Evolutionary conservation across 23 tunicate genomes (phyloP), one percentile per base, ranked within the genome.

Genomic region (Ciona savignyi): DNA sequence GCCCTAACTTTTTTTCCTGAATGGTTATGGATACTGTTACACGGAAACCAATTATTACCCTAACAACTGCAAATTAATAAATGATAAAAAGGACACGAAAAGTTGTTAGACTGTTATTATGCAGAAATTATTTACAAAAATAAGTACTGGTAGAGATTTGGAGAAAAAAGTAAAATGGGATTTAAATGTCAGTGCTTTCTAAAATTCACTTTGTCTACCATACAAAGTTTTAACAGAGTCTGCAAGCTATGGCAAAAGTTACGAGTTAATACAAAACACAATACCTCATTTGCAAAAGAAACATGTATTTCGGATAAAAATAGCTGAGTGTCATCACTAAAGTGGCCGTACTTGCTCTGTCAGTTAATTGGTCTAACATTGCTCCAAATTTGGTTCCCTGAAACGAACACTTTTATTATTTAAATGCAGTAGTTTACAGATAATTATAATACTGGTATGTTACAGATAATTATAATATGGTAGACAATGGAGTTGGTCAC

Each of bases 351-450:
- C 91, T 95, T 15, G 93, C 99, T 33, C 99, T 70, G 63, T 95
- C 99, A 4, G 99, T 95, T 30, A 95, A 67, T 32, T 83, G 92
- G 49, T 95, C 99, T 62, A 95, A 34, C 93, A 95, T 95, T 42
- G 96, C 99, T 11, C 99, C 99, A 84, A 95, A 95, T 65, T 89
- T 95, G 34, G 99, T 80, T 1, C 80, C 75, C 87, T 82, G 28
- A 1, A 69, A 63, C 15, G 56, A 42, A 42, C 9, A 42, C 15
- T 6, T 42, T 6, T 42, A 42, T n/a, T n/a, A n/a, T n/a, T n/a
- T n/a, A n/a, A n/a, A n/a, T n/a, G n/a, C n/a, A n/a, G n/a, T n/a
- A n/a, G n/a, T n/a, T n/a, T n/a, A n/a, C n/a, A n/a, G n/a, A n/a
- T n/a, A n/a, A n/a, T n/a, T n/a, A n/a, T n/a, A n/a, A n/a, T n/a